These are phyloP conservation scores for Tapera naevia DNA, from an alignment of 2,797 vertebrate species.

Conservation along the genomic window DNA sequence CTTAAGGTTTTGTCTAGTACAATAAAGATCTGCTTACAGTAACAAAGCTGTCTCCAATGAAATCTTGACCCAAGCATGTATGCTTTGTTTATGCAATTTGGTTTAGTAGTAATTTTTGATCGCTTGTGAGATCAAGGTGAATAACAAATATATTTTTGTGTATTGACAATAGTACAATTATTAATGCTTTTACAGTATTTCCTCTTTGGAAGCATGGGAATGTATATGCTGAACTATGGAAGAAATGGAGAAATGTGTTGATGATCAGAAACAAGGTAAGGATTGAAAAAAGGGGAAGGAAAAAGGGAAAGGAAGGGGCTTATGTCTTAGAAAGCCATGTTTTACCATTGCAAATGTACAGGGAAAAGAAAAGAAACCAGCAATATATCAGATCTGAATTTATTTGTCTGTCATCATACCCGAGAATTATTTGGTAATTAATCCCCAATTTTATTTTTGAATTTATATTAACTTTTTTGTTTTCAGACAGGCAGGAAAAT, in stretches of 20 bases:
- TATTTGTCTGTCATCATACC: background rate
- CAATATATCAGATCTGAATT: background rate
- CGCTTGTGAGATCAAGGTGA: background rate
- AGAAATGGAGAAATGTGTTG: background rate
- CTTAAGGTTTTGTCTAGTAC: background rate
- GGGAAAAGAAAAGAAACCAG: background rate
- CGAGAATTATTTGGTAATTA: background rate
- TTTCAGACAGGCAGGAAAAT: background rate
- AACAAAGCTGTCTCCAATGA: background rate
- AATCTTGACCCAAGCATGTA: background rate
- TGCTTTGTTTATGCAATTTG: background rate
- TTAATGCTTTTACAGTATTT: background rate
- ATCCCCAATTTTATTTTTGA: background rate
- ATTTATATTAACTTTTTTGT: background rate
- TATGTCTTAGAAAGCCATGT: background rate
- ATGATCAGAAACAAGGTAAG: background rate
- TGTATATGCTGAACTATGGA: background rate
- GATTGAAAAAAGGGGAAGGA: background rate
- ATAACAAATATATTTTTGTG: background rate
- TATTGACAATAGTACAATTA: background rate
- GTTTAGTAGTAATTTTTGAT: background rate
- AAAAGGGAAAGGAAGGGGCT: background rate
- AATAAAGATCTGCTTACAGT: background rate
- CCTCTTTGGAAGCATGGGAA: background rate
- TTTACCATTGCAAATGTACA: background rate